Conservation (phyloP, 2,797 vertebrate species). For the Malacoraja senta region DNA sequence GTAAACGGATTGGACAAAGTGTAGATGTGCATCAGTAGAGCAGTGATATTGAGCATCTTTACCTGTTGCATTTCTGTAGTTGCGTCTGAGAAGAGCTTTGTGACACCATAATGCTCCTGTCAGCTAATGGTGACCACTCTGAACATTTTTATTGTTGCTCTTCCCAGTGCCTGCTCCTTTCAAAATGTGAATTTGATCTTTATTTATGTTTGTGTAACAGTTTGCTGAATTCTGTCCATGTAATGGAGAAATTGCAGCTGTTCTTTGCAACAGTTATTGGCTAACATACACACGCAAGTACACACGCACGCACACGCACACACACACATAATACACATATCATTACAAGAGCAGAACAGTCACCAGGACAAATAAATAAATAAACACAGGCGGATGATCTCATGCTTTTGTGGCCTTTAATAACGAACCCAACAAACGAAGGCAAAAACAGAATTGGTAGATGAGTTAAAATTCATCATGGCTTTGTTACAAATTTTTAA, state of each 20-base stretch:
- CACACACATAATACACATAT: neutral
- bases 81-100: neutral
- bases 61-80: neutral
- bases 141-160: neutral
- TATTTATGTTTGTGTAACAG: slow-evolving; percentile 15
- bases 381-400: neutral
- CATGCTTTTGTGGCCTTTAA: neutral
- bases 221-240: neutral
- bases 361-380: neutral
- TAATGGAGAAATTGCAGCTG: neutral
- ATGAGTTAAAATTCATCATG: neutral
- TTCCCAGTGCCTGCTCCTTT: neutral
- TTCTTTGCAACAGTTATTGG: neutral
- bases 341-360: neutral
- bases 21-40: too few relatives aligned
- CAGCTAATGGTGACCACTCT: neutral
- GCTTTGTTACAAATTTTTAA: neutral
- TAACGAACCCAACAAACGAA: neutral
- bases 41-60: neutral
- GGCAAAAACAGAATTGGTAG: neutral
- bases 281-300: neutral
- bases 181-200: slow-evolving; percentile 14
- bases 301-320: neutral
- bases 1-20: too few relatives aligned
- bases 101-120: neutral